Evolutionary conservation across 2,113 vertebrate genomes (phyloP).

Genomic region (Tragelaphus scriptus): DNA sequence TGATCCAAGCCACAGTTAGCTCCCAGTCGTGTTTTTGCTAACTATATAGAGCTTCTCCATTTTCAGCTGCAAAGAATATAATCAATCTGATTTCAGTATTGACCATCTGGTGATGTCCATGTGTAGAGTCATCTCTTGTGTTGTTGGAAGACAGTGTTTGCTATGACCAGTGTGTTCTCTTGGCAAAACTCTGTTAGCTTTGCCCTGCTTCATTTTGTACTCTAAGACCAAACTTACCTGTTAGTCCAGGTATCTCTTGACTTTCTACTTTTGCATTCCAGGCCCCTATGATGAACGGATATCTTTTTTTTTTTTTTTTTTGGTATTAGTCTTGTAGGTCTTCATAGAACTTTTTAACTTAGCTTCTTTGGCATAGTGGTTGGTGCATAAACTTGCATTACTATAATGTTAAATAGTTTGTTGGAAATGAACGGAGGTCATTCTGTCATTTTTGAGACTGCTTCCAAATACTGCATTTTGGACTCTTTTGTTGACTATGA

Average conservation of each 20-base stretch:
- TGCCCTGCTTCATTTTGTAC: background rate
- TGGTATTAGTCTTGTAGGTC: background rate
- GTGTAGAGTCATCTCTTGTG: background rate
- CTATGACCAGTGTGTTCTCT: background rate
- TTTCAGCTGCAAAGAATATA: background rate
- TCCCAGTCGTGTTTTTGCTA: fast-evolving
- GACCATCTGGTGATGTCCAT: background rate
- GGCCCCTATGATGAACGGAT: background rate
- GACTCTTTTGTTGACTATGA: background rate
- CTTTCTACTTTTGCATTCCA: background rate
- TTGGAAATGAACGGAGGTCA: background rate
- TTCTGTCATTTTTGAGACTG: background rate
- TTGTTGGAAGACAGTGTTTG: background rate
- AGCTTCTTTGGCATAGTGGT: background rate
- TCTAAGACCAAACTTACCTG: background rate
- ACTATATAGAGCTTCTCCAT: background rate
- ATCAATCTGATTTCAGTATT: background rate
- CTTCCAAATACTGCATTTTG: background rate
- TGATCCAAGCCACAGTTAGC: background rate
- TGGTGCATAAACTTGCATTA: background rate
- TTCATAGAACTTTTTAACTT: background rate
- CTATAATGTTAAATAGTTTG: background rate
- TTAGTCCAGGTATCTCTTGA: background rate
- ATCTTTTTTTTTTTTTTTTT: too few species aligned
- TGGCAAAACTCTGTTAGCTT: background rate